These are phyloP conservation scores for Dolichallabes microphthalmus DNA, from an alignment of 2,113 vertebrate genomes.

Conservation along the genomic window DNA sequence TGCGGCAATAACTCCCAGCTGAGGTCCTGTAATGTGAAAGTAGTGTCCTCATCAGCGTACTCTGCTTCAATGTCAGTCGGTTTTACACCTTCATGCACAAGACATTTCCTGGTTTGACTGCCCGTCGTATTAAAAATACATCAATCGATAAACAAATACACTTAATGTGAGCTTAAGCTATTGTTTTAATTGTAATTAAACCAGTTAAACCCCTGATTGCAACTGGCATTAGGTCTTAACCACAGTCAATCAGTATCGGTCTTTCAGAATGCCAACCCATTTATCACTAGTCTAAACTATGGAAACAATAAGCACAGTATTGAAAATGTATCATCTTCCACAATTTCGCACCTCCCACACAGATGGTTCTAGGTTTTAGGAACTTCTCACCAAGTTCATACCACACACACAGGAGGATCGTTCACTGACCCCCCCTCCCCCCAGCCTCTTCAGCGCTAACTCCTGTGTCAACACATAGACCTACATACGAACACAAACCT, in stretches of 20 bases:
- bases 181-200: neutral
- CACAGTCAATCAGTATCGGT: neutral
- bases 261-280: neutral
- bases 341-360: constrained; percentile 28
- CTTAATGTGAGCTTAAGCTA: neutral
- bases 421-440: constrained; percentile 5
- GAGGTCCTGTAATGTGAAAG: too few relatives aligned
- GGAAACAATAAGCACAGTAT: constrained; percentile 22
- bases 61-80: too few relatives aligned
- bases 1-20: too few relatives aligned
- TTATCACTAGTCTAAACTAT: neutral
- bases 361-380: constrained; percentile 36
- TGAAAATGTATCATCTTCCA: constrained; percentile 33
- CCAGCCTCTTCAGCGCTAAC: constrained; percentile 16
- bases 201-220: neutral
- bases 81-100: too few relatives aligned
- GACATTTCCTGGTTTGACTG: too few relatives aligned
- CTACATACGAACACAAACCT: constrained; percentile 50
- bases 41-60: too few relatives aligned
- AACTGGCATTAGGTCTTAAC: neutral
- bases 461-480: constrained; percentile 39
- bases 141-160: too few relatives aligned
- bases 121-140: too few relatives aligned
- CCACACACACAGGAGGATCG: constrained; percentile 37
- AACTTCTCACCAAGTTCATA: constrained; percentile 47